Evolutionary conservation across 2,113 vertebrate genomes (phyloP), one percentile per base, ranked within the genome.

Genomic region (Phoenicopterus ruber): DNA sequence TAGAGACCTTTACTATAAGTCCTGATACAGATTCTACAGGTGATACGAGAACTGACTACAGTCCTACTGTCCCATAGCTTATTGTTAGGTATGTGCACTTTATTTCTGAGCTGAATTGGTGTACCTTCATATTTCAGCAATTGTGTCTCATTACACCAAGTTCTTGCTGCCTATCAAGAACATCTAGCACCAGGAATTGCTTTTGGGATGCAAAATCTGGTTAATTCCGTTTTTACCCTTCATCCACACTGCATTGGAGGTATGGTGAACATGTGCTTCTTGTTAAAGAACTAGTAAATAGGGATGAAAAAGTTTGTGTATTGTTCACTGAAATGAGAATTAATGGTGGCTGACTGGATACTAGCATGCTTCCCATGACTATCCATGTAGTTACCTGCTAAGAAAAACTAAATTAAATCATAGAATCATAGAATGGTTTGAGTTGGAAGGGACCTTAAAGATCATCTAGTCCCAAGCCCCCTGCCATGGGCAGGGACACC

Each of bases 371-470:
- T 90, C 28, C 22, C 13, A 49, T 46, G 18, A 50, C 34, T 63
- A 15, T 70, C 50, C 13, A 17, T 54, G 9, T 25, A 73, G 12
- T 34, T 40, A 67, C 29, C 28, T 81, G 40, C 46, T 93, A 85
- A 71, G 54, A 87, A 94, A 87, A 90, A 50, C 13, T 55, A 61
- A 82, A 88, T 92, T 80, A 47, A 80, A 74, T 14, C 42, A 42
- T 13, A 42, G 42, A 42, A 42, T 14, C 42, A 42, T 42, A 42
- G 42, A 42, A 42, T 42, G 9, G 42, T 42, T 42, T 42, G 42
- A 14, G 42, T 42, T 42, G 42, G 42, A 42, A 42, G 42, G 42
- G 42, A 14, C 42, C 42, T 42, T 42, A 42, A 42, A 42, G 15
- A 42, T 42, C 42, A 13, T 42, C 15, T 42, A 42, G 42, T 42